phyloP scores from a whole-genome alignment of 2,797 vertebrate genomes.

The Chanos chanos region DNA sequence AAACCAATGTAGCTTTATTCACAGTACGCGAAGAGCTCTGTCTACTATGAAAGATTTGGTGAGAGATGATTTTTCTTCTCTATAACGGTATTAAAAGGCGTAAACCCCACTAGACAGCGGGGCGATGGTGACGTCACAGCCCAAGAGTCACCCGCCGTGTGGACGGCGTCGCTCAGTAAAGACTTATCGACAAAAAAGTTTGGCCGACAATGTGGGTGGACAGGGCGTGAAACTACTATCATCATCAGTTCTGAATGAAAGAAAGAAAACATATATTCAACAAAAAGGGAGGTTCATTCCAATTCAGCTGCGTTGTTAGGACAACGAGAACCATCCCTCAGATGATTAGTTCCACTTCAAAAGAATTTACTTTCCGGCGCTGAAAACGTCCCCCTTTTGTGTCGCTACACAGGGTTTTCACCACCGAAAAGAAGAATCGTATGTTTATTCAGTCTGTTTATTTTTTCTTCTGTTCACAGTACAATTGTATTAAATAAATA shows the following conservation, averaged over 20 bases:
- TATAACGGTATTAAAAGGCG: slow-evolving; percentile 69
- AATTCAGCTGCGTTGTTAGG: slow-evolving; percentile 99
- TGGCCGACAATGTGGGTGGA: slow-evolving; percentile 90
- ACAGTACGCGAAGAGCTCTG: slow-evolving; percentile 52
- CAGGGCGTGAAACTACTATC: slow-evolving; percentile 97
- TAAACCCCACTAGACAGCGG: slow-evolving; percentile 66
- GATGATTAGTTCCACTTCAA: slow-evolving; percentile 99
- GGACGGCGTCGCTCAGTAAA: slow-evolving; percentile 77
- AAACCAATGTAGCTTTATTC: slow-evolving; percentile 42
- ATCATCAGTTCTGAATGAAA: slow-evolving; percentile 96
- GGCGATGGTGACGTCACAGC: slow-evolving; percentile 74
- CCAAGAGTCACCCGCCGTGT: slow-evolving; percentile 81
- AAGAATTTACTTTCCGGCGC: slow-evolving; percentile 97
- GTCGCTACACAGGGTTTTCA: slow-evolving; percentile 88
- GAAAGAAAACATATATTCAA: slow-evolving; percentile 98
- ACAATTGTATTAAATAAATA: slow-evolving; percentile 90
- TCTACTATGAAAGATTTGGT: slow-evolving; percentile 63
- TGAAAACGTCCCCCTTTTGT: slow-evolving; percentile 92
- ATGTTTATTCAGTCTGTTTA: slow-evolving; percentile 89
- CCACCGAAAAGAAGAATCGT: slow-evolving; percentile 82
- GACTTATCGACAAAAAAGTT: slow-evolving; percentile 74
- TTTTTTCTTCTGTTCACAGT: slow-evolving; percentile 86
- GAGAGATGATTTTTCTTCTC: slow-evolving; percentile 61
- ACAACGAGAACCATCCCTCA: slow-evolving; percentile 99
- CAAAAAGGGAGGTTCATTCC: slow-evolving; percentile 91